A percentile compares a stretch with the other conserved stretches of the same genome.
phyloP scores from a whole-genome alignment of 2,113 vertebrate species.

The Nothobranchius furzeri region DNA sequence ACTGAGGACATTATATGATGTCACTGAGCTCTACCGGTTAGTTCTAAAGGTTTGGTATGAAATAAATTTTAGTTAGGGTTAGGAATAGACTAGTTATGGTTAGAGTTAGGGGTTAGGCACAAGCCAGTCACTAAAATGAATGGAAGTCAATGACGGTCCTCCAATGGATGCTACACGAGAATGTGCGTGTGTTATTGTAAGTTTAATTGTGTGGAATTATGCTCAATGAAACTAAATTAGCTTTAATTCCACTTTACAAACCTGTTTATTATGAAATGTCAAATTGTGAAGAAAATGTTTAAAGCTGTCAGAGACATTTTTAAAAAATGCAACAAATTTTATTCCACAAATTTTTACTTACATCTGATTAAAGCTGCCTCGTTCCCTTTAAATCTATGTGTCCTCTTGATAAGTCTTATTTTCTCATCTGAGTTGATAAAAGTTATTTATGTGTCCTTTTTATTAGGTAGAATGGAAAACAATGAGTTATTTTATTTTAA shows the following conservation, averaged over 20 bases:
- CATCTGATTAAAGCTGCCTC: neutral
- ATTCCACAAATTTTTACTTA: slow-evolving; percentile 15
- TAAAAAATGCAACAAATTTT: slow-evolving; percentile 10
- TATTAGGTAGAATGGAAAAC: neutral
- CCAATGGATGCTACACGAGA: too few relatives aligned
- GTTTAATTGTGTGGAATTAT: neutral
- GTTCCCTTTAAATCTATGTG: neutral
- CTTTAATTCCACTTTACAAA: neutral
- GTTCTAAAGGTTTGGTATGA: too few relatives aligned
- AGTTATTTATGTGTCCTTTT: neutral
- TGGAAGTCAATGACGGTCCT: too few relatives aligned
- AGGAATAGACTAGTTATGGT: too few relatives aligned
- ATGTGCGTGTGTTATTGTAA: neutral
- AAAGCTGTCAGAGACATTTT: neutral
- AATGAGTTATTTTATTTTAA: neutral
- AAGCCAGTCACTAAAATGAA: too few relatives aligned
- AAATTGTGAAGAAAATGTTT: neutral
- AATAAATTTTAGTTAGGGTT: too few relatives aligned
- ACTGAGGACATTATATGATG: too few relatives aligned
- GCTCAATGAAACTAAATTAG: slow-evolving; percentile 2
- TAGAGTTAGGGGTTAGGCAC: too few relatives aligned
- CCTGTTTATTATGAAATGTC: neutral
- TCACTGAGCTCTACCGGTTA: too few relatives aligned
- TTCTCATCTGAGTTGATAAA: fast-evolving
- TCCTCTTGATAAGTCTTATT: neutral